phyloP scores from a whole-genome alignment of 2,113 vertebrate genomes.

The Colistium nudipinnis region DNA sequence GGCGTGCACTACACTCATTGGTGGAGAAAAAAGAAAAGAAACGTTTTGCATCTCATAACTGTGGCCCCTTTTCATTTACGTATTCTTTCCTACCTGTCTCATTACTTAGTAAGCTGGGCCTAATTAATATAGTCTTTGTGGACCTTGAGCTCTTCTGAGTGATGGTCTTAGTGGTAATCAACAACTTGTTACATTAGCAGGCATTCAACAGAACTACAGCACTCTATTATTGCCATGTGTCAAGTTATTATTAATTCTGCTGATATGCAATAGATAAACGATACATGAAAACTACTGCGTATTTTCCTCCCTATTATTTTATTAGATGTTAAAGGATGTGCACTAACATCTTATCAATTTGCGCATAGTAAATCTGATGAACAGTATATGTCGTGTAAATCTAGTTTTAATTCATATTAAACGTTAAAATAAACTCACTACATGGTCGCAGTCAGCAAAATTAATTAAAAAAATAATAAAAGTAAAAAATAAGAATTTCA shows the following conservation, averaged over 20 bases:
- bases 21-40: too few relatives aligned
- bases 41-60: conserved; percentile 43
- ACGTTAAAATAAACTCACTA: background rate
- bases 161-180: conserved; percentile 24
- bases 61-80: conserved; percentile 19
- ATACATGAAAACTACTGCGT: too few relatives aligned
- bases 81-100: conserved; percentile 24
- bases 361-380: too few relatives aligned
- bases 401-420: background rate
- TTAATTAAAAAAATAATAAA: background rate
- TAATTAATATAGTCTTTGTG: conserved; percentile 36
- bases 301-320: too few relatives aligned
- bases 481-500: too few relatives aligned
- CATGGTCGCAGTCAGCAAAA: background rate
- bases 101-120: conserved; percentile 13
- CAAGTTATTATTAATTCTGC: background rate
- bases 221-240: conserved; percentile 11
- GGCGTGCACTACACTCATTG: conserved; percentile 40
- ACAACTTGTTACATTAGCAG: conserved; percentile 2
- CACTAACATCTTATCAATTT: too few relatives aligned
- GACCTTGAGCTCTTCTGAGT: conserved; percentile 15
- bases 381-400: too few relatives aligned
- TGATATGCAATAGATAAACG: background rate
- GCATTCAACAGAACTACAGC: background rate
- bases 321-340: too few relatives aligned